A percentile compares a stretch with the other conserved stretches of the same genome.
These are phyloP conservation scores for Hypselothyrea guttata DNA, from an alignment of 2,888 invertebrate species.

Conservation along the genomic window DNA sequence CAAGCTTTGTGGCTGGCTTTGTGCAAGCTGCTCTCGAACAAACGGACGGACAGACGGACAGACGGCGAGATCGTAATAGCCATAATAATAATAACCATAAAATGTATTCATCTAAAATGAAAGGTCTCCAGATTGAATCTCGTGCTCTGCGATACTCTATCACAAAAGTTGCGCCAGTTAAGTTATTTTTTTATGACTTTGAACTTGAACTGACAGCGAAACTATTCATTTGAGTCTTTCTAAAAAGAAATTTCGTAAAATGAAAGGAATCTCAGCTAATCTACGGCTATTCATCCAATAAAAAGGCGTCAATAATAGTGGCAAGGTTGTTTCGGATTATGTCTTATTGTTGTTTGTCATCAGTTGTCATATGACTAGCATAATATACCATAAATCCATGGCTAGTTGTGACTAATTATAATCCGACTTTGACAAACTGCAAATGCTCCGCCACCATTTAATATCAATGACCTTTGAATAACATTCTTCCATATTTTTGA, in stretches of 20 bases:
- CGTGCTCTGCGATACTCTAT: conserved; percentile 11
- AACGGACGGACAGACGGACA: background rate
- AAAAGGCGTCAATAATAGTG: conserved; percentile 6
- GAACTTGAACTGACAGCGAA: conserved; percentile 62
- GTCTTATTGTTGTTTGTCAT: conserved; percentile 13
- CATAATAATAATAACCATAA: conserved; percentile 59
- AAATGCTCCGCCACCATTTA: too few species aligned
- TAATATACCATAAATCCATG: conserved; percentile 3
- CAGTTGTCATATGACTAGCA: conserved; percentile 1
- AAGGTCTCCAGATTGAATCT: conserved; percentile 58
- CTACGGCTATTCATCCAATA: background rate
- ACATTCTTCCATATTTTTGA: background rate
- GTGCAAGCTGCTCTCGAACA: conserved; percentile 5
- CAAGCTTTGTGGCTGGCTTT: conserved; percentile 22
- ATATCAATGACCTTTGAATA: background rate
- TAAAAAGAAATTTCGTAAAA: conserved; percentile 60
- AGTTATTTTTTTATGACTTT: conserved; percentile 67
- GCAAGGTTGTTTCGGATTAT: conserved; percentile 4
- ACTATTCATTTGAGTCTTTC: conserved; percentile 8
- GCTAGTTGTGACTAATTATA: conserved; percentile 1
- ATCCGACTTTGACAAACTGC: conserved; percentile 1
- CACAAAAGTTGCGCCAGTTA: conserved; percentile 55
- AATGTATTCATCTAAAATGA: conserved; percentile 67
- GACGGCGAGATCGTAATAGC: conserved; percentile 33
- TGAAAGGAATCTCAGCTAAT: conserved; percentile 29